These are phyloP conservation scores for Cyrtorhinus lividipennis DNA, from an alignment of 1,140 invertebrate genomes.

Conservation along the genomic window DNA sequence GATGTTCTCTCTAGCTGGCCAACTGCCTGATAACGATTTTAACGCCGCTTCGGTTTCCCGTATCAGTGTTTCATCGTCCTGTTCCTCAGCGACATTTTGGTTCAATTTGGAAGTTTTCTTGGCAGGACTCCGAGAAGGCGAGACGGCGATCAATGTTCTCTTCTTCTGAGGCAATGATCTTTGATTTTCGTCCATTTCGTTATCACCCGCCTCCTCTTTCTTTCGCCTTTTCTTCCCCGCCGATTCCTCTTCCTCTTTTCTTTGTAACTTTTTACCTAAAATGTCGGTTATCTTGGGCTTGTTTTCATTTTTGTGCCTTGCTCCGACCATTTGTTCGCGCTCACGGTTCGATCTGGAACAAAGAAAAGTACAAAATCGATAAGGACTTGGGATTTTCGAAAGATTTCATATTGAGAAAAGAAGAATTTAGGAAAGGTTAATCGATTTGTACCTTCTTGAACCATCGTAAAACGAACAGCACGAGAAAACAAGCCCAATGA, in stretches of 20 bases:
- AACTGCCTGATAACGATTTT: conserved; percentile 65
- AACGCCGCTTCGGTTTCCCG: conserved; percentile 71
- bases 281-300: conserved; percentile 21
- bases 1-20: conserved; percentile 48
- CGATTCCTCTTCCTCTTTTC: conserved; percentile 20
- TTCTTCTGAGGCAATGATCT: conserved; percentile 42
- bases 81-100: conserved; percentile 35
- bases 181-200: conserved; percentile 14
- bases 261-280: conserved; percentile 18
- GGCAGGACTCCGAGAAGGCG: conserved; percentile 33
- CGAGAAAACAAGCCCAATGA: not conserved
- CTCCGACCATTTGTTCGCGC: conserved; percentile 12
- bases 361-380: conserved; percentile 5
- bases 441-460: not conserved
- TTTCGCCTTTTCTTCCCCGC: conserved; percentile 15
- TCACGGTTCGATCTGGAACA: conserved; percentile 16
- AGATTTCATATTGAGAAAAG: conserved; percentile 5
- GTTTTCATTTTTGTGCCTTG: conserved; percentile 12
- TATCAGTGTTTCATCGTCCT: conserved; percentile 63
- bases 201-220: conserved; percentile 15
- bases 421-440: not conserved
- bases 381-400: not conserved
- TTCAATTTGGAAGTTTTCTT: conserved; percentile 34
- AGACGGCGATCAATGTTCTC: conserved; percentile 35
- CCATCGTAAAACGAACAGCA: not conserved